Base-by-base conservation (phyloP, 2,113 vertebrate genomes). In the Hydrochoerus hydrochaeris region DNA sequence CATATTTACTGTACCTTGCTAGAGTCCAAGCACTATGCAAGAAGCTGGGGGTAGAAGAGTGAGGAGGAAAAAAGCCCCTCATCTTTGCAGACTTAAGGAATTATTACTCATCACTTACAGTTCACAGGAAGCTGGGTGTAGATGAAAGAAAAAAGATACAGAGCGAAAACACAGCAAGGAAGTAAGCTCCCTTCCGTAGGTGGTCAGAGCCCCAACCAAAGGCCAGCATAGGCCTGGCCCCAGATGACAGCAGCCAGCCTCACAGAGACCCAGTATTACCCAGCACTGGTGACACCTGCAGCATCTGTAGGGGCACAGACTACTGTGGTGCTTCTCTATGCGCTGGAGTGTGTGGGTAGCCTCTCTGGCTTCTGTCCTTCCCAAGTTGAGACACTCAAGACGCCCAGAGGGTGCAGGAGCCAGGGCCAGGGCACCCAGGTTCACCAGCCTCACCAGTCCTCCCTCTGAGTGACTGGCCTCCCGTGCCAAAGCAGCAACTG, bases 71-170 rank as follows among this genome's bases (percentile, higher is more conserved):
- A 2, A 84, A 57, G 46, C 67, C 75, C 90, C 41, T 88, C 54
- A 81, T 71, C 69, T 88, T 73, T 69, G n/a, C 22, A 86, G 85
- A 92, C 63, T 75, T 97, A 54, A 10, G 63, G 9, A 77, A 67
- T 63, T 67, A 49, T 85, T 80, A 38, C n/a, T 94, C 54, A 44
- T 78, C n/a, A 73, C 71, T 58, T 92, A 69, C 7, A 46, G 14
- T 26, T 35, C 7, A n/a, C 30, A 20, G 60, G 30, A 32, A 35
- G 54, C 38, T 11, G 69, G 38, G 90, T 82, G 7, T 46, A 90
- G 60, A 78, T 30, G 85, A 88, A 91, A 96, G 65, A 83, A 0
- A 63, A 54, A 73, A 96, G 87, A 90, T 77, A 87, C 30, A 92
- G 11, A 88, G 82, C 28, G 17, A 93, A 30, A 57, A 30, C 58